These are phyloP conservation scores for Sebastolobus altivelis DNA, from an alignment of 2,797 vertebrate species.

Conservation along the genomic window DNA sequence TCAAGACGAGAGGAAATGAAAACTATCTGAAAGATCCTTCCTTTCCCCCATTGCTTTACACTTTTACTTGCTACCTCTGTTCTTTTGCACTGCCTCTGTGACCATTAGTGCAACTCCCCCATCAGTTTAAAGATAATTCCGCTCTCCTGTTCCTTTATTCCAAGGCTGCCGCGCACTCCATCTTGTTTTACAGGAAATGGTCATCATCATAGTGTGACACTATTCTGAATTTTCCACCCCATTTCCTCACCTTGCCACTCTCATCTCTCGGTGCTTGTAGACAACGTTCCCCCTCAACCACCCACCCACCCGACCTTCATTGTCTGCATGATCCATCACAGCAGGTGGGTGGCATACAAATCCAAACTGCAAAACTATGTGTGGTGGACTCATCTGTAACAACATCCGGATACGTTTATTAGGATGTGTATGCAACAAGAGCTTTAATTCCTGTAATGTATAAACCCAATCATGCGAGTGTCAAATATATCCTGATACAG, in stretches of 20 bases:
- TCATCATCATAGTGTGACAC: constrained; percentile 48
- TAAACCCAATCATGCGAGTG: neutral
- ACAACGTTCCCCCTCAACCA: constrained; percentile 25
- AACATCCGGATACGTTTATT: neutral
- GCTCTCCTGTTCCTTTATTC: constrained; percentile 38
- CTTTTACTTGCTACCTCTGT: neutral
- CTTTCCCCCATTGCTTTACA: neutral
- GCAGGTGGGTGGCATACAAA: constrained; percentile 12
- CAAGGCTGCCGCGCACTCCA: constrained; percentile 34
- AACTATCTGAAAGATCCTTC: neutral
- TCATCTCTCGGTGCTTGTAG: constrained; percentile 51
- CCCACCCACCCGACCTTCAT: constrained; percentile 14
- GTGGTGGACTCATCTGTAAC: neutral
- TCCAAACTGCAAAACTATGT: neutral
- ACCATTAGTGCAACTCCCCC: constrained; percentile 49
- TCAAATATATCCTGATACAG: neutral
- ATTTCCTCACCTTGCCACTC: constrained; percentile 61
- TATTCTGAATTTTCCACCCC: constrained; percentile 68
- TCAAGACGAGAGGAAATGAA: neutral
- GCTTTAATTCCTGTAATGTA: neutral
- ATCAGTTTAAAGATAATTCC: constrained; percentile 54
- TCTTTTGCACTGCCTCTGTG: constrained; percentile 40
- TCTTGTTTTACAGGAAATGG: constrained; percentile 70
- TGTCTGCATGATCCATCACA: constrained; percentile 45
- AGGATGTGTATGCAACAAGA: neutral